Conservation (phyloP, 1,140 invertebrate species). For the Atta colombica region DNA sequence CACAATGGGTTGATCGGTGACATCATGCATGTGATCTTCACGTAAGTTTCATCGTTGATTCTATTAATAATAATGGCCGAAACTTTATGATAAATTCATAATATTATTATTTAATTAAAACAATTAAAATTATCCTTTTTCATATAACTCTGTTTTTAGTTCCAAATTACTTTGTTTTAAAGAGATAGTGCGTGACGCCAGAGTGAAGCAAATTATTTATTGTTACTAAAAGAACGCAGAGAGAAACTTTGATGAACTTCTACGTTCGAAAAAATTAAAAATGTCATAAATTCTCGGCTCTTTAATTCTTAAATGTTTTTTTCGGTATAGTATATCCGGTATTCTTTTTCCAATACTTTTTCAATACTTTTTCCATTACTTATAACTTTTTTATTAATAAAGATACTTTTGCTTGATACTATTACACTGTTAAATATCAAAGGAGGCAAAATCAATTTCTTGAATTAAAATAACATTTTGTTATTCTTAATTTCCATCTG, state of each 20-base stretch:
- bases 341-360: no score
- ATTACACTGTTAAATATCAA: no score
- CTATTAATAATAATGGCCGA: not conserved
- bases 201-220: not conserved
- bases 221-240: not conserved
- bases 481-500: no score
- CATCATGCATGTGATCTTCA: constrained; percentile 84
- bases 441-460: no score
- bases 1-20: constrained; percentile 85
- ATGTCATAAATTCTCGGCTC: constrained; percentile 10
- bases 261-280: not conserved
- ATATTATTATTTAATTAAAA: not conserved
- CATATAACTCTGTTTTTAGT: not conserved
- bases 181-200: no score
- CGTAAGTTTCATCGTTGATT: constrained; percentile 77
- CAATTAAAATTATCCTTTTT: constrained; percentile 5
- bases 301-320: not conserved
- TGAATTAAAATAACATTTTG: no score
- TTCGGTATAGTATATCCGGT: no score
- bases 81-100: not conserved
- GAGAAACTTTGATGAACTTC: not conserved
- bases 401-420: no score
- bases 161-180: not conserved
- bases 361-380: no score
- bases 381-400: no score